Conservation (phyloP, 2,797 vertebrate genomes). For the Amblyopsis hoosieri region DNA sequence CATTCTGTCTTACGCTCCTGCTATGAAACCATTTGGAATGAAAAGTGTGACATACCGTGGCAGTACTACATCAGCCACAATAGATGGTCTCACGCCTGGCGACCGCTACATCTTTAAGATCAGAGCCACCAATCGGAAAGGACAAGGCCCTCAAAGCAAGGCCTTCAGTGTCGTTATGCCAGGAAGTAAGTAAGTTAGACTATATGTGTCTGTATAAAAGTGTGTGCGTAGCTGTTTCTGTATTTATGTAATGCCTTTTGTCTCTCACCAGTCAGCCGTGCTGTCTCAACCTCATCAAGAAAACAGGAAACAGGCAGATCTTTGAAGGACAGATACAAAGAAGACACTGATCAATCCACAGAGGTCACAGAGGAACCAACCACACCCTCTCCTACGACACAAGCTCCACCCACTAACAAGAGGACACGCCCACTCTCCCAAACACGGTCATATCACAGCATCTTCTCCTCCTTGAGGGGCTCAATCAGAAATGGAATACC, state of each 20-base stretch:
- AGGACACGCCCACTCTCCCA: slow-evolving; percentile 74
- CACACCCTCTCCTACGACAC: slow-evolving; percentile 36
- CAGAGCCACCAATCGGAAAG: slow-evolving; percentile 91
- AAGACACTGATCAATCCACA: slow-evolving; percentile 68
- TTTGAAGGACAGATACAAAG: slow-evolving; percentile 64
- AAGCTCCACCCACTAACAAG: slow-evolving; percentile 47
- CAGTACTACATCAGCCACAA: slow-evolving; percentile 83
- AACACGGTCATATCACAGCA: slow-evolving; percentile 78
- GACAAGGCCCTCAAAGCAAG: slow-evolving; percentile 94
- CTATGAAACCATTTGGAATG: slow-evolving; percentile 95
- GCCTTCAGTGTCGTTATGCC: slow-evolving; percentile 89
- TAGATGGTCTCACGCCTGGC: slow-evolving; percentile 91
- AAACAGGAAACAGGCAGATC: slow-evolving; percentile 51
- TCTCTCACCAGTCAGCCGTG: slow-evolving; percentile 73
- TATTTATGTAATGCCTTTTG: slow-evolving; percentile 21
- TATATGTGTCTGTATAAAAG: background rate
- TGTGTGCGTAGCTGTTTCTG: slow-evolving; percentile 3
- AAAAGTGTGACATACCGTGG: slow-evolving; percentile 90
- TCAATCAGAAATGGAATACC: slow-evolving; percentile 60
- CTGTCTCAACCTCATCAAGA: slow-evolving; percentile 63
- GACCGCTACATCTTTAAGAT: slow-evolving; percentile 98
- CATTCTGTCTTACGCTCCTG: slow-evolving; percentile 96
- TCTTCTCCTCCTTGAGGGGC: slow-evolving; percentile 76
- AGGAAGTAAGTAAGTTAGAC: slow-evolving; percentile 79
- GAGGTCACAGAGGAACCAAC: slow-evolving; percentile 64